A percentile compares a stretch with the other conserved stretches of the same genome.
Evolutionary conservation across 2,113 vertebrate species (phyloP).

Genomic region (Ciconia boyciana): DNA sequence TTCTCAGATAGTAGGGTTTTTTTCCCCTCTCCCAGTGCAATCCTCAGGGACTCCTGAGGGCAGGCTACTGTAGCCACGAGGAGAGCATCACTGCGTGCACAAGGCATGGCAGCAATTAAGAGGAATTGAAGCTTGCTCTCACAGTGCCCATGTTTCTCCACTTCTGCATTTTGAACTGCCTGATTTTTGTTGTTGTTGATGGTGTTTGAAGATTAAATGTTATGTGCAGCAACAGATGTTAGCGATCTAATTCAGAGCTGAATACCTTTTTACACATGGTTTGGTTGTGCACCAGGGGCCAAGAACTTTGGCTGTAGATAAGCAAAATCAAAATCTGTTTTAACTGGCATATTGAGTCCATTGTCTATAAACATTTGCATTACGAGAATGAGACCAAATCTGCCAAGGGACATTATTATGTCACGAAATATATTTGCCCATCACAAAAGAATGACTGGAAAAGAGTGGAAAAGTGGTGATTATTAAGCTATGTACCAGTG

Average conservation of each 20-base stretch:
- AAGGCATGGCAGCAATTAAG: background rate
- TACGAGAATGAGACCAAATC: conserved; percentile 30
- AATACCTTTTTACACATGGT: conserved; percentile 44
- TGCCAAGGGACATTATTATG: background rate
- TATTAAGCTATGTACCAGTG: background rate
- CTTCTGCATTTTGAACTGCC: background rate
- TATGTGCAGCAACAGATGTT: conserved; percentile 51
- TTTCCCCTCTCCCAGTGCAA: background rate
- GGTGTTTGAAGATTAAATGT: conserved; percentile 19
- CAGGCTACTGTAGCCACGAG: background rate
- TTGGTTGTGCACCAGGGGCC: conserved; percentile 19
- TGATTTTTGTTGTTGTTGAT: background rate
- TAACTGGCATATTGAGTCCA: conserved; percentile 19
- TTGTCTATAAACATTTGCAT: conserved; percentile 34
- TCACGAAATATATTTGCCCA: background rate
- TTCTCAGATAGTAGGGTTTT: background rate
- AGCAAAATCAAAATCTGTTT: conserved; percentile 57
- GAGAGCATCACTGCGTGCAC: background rate
- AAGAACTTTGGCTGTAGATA: conserved; percentile 50
- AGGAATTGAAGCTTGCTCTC: background rate
- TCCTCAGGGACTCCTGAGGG: background rate
- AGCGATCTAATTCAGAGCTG: conserved; percentile 39
- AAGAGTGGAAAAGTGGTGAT: background rate
- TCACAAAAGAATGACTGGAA: conserved; percentile 6
- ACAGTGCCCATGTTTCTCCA: background rate